Evolutionary conservation across 2,888 invertebrate species (phyloP).

Genomic region (Drosophila quinaria): DNA sequence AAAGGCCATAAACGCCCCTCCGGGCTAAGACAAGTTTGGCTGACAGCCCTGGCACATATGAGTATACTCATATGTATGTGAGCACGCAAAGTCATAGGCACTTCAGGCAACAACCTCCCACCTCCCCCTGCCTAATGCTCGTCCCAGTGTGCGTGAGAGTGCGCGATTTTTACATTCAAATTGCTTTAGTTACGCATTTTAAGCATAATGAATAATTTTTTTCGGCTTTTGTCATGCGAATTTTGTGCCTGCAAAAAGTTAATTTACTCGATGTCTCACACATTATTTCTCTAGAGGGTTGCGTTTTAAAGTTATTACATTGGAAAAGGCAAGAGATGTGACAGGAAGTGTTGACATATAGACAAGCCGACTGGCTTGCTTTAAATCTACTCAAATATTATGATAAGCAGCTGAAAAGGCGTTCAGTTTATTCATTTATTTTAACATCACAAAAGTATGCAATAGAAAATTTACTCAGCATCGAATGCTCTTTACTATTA

Average conservation of each 20-base stretch:
- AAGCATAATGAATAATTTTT: constrained; percentile 75
- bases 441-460: constrained; percentile 29
- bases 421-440: background rate
- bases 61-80: constrained; percentile 57
- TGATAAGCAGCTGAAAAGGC: background rate
- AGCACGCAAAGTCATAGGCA: constrained; percentile 50
- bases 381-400: background rate
- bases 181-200: constrained; percentile 80
- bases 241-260: constrained; percentile 49
- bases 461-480: background rate
- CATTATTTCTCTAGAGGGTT: constrained; percentile 51
- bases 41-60: constrained; percentile 35
- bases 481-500: background rate
- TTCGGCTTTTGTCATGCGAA: constrained; percentile 15
- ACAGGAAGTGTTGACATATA: background rate
- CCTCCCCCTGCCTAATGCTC: background rate
- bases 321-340: constrained; percentile 12
- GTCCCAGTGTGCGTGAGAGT: constrained; percentile 33
- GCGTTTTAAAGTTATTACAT: constrained; percentile 44
- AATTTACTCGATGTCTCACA: constrained; percentile 49
- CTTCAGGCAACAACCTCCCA: background rate
- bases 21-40: constrained; percentile 39
- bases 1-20: constrained; percentile 27
- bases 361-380: background rate
- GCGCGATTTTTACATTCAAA: constrained; percentile 69